Evolutionary conservation across 2,113 vertebrate species (phyloP).

Genomic region (Gorsachius goisagi): DNA sequence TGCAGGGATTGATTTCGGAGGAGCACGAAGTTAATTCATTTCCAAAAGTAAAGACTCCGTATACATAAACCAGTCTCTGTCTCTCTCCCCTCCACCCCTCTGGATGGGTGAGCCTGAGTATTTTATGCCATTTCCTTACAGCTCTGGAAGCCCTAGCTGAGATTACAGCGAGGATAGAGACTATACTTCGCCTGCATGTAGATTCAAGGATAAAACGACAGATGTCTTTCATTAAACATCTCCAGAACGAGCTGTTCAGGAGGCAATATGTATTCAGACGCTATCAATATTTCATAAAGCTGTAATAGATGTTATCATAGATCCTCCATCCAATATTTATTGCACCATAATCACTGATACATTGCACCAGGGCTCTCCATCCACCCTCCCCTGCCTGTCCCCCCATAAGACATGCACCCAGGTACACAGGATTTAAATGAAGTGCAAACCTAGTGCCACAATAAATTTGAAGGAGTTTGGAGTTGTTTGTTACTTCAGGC

Average conservation of each 20-base stretch:
- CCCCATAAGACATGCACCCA: background rate
- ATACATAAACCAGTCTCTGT: background rate
- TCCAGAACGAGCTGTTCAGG: constrained; percentile 60
- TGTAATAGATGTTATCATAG: constrained; percentile 69
- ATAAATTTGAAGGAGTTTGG: constrained; percentile 36
- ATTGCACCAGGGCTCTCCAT: background rate
- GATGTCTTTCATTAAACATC: constrained; percentile 74
- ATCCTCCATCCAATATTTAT: constrained; percentile 68
- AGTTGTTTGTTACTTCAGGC: constrained; percentile 59
- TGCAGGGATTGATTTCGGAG: background rate
- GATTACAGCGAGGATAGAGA: background rate
- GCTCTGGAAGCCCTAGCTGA: background rate
- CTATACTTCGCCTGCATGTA: background rate
- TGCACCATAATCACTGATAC: constrained; percentile 35
- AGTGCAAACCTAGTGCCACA: background rate
- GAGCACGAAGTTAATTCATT: background rate
- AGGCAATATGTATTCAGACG: constrained; percentile 67
- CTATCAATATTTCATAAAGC: constrained; percentile 72
- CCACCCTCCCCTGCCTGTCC: background rate
- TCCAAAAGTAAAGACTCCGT: background rate
- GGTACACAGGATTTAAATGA: background rate
- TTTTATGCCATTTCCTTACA: background rate
- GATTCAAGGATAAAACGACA: constrained; percentile 60
- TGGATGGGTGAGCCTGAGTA: background rate
- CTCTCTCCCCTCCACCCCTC: background rate